A percentile compares a stretch with the other conserved stretches of the same genome.
Evolutionary conservation across 2,888 invertebrate species (phyloP).

Genomic region (Machimus atricapillus): DNA sequence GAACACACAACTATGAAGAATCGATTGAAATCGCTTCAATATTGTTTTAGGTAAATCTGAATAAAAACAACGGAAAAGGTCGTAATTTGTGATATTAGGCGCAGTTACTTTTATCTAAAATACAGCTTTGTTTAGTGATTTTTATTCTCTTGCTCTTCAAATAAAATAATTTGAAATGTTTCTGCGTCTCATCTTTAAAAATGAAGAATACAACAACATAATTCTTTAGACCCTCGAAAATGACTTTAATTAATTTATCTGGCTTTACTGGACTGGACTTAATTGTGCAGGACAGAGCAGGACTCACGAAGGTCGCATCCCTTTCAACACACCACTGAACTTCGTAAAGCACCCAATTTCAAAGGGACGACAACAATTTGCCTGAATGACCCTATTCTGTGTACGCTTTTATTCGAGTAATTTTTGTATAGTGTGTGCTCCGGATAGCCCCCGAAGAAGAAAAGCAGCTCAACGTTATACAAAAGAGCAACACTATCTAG

Average conservation of each 20-base stretch:
- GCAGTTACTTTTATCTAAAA: not conserved
- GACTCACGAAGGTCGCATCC: not conserved
- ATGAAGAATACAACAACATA: not conserved
- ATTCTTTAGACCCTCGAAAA: not conserved
- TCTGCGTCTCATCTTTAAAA: not conserved
- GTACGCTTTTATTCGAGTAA: not conserved
- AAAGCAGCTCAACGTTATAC: not conserved
- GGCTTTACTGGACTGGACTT: not conserved
- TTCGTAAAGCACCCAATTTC: constrained; percentile 13
- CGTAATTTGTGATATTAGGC: not conserved
- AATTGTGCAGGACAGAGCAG: not conserved
- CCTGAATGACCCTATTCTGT: constrained; percentile 2
- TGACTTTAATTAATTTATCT: not conserved
- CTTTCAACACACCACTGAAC: not conserved
- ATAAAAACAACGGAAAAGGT: not conserved
- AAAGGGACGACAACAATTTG: constrained; percentile 20
- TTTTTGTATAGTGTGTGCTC: not conserved
- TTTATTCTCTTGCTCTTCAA: not conserved
- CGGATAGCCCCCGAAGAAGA: not conserved
- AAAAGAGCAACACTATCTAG: constrained; percentile 3
- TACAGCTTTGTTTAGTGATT: not conserved
- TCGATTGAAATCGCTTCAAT: too few species aligned
- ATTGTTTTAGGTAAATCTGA: too few species aligned
- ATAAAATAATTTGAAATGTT: not conserved
- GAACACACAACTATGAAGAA: too few species aligned